Base-by-base conservation (phyloP, 2,888 invertebrate genomes). In the Microdon myrmicae region DNA sequence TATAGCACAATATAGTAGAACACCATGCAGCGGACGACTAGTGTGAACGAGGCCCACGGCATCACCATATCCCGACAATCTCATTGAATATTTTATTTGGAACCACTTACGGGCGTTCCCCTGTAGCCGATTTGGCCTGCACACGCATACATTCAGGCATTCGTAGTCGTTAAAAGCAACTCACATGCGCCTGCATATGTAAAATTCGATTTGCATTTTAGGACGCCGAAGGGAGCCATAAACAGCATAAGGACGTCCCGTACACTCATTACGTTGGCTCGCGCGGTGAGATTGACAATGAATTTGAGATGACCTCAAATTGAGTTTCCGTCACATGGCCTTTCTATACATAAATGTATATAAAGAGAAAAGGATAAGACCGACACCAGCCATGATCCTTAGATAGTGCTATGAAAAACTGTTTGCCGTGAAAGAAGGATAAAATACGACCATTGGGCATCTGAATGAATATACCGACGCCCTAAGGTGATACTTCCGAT, bases 121-220 rank as follows among this genome's bases (percentile, higher is more conserved):
- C 47, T 12, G 38, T 49, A 47, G 51, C 38, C 35, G 35, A 56
- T 56, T 45, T 37, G 20, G 19, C 26, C 23, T 16, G 20, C 16
- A 22, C 25, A 14, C 31, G 16, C 14, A 31, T n/a, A 4, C 19
- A 6, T 14, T 9, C 8, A 2, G 20, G 14, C 25, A 19, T 37
- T 20, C n/a, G n/a, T n/a, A n/a, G n/a, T n/a, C n/a, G n/a, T n/a
- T n/a, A n/a, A n/a, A n/a, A n/a, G n/a, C n/a, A 32, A 3, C 19
- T 10, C 34, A 29, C 34, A 41, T 13, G 41, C 13, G 45, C 45
- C 35, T 37, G 51, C 64, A 56, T 51, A 53, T 51, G 45, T 51
- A 64, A 45, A 47, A 64, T 51, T 64, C 56, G 45, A 64, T 64
- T 64, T 64, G 64, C 64, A 64, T 64, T 64, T 64, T 51, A 56